phyloP scores from a whole-genome alignment of 2,797 vertebrate genomes.

The Okamejei kenojei region DNA sequence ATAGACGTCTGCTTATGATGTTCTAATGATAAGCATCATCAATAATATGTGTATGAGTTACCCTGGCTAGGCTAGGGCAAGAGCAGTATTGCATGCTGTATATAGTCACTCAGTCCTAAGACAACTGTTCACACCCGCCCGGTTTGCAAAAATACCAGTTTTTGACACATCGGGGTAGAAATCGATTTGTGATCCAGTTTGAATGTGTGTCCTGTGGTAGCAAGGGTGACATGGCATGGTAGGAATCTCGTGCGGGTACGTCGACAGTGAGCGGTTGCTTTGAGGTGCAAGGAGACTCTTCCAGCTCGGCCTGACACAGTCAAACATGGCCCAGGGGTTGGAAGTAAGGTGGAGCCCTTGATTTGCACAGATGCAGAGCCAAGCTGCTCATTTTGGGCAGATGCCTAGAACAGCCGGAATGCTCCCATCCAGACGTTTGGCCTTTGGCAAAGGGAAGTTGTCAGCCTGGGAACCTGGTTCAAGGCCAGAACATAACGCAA shows the following conservation, averaged over 20 bases:
- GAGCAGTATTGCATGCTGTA: constrained; percentile 18
- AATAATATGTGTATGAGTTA: background rate
- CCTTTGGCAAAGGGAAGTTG: background rate
- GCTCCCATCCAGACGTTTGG: background rate
- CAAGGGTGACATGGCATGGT: background rate
- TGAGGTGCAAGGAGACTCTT: too few relatives aligned
- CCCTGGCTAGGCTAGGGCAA: background rate
- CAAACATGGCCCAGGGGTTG: background rate
- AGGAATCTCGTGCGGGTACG: too few relatives aligned
- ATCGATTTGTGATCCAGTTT: background rate
- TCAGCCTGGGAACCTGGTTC: background rate
- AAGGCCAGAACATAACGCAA: background rate
- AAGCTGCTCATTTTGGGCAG: too few relatives aligned
- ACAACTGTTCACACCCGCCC: background rate
- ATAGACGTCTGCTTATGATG: background rate
- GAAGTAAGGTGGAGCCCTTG: background rate
- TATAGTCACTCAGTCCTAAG: background rate
- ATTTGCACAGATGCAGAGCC: background rate
- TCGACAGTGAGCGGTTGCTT: background rate
- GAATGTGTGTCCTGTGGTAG: background rate
- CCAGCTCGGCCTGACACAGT: background rate
- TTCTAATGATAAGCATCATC: constrained; percentile 17
- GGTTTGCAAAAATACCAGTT: background rate
- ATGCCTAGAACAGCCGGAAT: background rate
- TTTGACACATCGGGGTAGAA: background rate